phyloP scores from a whole-genome alignment of 2,113 vertebrate genomes.

The Zosterops hypoxanthus region DNA sequence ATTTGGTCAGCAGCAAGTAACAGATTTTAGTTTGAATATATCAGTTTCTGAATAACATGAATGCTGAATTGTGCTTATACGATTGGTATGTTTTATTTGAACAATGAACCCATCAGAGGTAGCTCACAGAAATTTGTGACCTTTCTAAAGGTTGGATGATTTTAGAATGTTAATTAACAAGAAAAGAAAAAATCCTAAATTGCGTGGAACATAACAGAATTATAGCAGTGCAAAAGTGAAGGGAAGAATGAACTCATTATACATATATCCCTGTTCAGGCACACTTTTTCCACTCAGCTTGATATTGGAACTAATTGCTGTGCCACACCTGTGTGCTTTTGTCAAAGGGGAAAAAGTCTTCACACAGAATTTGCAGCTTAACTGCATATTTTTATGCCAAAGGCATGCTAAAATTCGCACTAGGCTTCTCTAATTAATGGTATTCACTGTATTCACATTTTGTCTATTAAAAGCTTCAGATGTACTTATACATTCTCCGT shows the following conservation, averaged over 20 bases:
- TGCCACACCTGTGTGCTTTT: not conserved
- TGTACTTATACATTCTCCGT: not conserved
- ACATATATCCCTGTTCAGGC: not conserved
- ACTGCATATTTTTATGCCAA: not conserved
- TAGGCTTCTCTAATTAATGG: not conserved
- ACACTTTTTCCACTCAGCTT: not conserved
- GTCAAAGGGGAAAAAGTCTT: not conserved
- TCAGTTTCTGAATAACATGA: not conserved
- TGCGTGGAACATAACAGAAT: not conserved
- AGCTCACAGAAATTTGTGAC: not conserved
- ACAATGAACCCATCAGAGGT: not conserved
- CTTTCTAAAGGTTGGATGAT: not conserved
- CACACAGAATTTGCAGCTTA: not conserved
- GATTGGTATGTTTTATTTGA: not conserved
- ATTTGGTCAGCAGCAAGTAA: not conserved
- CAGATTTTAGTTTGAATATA: not conserved
- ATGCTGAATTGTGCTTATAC: not conserved
- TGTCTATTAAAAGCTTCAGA: not conserved
- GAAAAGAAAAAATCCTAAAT: not conserved
- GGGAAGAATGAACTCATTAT: not conserved
- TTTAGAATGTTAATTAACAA: constrained; percentile 5
- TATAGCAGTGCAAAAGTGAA: not conserved
- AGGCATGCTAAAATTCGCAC: not conserved
- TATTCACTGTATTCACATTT: not conserved
- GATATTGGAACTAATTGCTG: not conserved